Percentiles rank a stretch among this genome's conserved stretches.
phyloP scores from a whole-genome alignment of 2,888 invertebrate species.

The Limnephilus lunatus region DNA sequence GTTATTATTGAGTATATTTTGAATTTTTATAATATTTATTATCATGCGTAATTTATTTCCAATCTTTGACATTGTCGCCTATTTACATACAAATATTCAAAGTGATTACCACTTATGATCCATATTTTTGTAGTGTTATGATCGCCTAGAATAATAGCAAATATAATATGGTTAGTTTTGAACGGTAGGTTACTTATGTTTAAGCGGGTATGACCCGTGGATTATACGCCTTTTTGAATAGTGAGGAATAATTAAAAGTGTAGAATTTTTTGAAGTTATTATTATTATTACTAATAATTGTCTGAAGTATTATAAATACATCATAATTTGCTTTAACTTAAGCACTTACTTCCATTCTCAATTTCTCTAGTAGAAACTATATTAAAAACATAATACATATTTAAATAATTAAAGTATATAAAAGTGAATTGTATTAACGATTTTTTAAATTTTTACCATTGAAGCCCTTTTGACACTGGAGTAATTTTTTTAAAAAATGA shows the following conservation, averaged over 20 bases:
- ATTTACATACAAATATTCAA: not conserved
- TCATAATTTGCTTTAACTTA: not conserved
- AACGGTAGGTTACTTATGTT: not conserved
- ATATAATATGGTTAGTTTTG: not conserved
- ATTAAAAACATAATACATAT: not conserved
- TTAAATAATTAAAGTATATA: not conserved
- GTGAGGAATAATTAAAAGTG: not conserved
- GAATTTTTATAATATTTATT: not conserved
- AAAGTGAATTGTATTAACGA: not conserved
- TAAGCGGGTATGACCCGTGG: not conserved
- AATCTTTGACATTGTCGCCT: not conserved
- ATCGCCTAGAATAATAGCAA: not conserved
- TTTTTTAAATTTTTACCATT: not conserved
- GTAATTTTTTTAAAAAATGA: not conserved
- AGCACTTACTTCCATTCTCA: not conserved
- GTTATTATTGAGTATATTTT: not conserved
- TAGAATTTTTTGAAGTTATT: slow-evolving; percentile 1
- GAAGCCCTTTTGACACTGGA: not conserved
- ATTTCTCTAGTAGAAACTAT: not conserved
- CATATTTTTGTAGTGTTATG: not conserved
- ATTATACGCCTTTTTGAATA: not conserved
- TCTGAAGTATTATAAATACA: not conserved
- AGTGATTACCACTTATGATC: not conserved
- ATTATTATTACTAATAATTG: not conserved
- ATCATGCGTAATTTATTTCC: not conserved